Base-by-base conservation (phyloP, 2,797 vertebrate species). In the Dermochelys coriacea region DNA sequence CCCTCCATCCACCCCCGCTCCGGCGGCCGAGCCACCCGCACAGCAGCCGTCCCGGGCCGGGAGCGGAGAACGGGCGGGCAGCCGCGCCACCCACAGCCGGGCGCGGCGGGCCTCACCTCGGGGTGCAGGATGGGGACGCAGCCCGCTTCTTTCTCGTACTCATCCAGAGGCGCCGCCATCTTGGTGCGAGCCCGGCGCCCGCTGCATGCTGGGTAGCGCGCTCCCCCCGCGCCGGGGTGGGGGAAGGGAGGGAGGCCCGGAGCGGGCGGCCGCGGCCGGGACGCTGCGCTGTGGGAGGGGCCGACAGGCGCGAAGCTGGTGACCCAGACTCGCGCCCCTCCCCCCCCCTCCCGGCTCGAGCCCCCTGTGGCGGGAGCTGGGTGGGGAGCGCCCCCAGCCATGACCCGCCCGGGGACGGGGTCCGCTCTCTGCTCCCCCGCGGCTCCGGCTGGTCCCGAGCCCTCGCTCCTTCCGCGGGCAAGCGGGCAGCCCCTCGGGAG, bases 81-180 rank as follows among this genome's bases (percentile, higher is more conserved):
- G 91, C 95, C 41, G 59, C 81, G 84, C 93, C 87, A 89, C 93
- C 96, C 94, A 71, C 85, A 61, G 82, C 88, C 88, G 64, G 16
- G 75, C 23, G 45, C 27, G 5, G 5, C 0, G 52, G 50, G 74
- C 51, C 98, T 96, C 98, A 99, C 99, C 99, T 99, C 99, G 2
- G 99, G 98, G 96, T 99, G 99, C 95, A 99, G 99, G 97, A 99
- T 98, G 96, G 99, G 99, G 98, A 99, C 99, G 95, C 99, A 99
- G 82, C 99, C 99, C 98, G 99, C 99, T 97, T 99, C 99, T 98
- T 99, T 98, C 98, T 99, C 99, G 98, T 99, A 99, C 98, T 99
- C 99, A 96, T 99, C 99, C 98, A 99, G 99, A 98, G 98, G 98
- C 98, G 99, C 99, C 97, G 99, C 99, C 99, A 99, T 99, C 99